phyloP scores from a whole-genome alignment of 2,888 invertebrate genomes.

The Galerucella calmariensis region DNA sequence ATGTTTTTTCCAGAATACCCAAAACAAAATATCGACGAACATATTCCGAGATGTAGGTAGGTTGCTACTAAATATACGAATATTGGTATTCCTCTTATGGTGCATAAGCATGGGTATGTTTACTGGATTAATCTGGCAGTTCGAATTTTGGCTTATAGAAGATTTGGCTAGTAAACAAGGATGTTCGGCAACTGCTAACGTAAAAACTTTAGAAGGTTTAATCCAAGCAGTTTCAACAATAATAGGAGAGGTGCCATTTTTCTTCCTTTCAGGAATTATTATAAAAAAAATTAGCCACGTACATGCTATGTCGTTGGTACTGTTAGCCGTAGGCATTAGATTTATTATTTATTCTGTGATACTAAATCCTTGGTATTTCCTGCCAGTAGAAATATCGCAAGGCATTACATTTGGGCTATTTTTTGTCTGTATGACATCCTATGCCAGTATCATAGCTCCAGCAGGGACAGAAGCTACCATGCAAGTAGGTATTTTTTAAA shows the following conservation, averaged over 20 bases:
- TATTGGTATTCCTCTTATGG: slow-evolving; percentile 82
- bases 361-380: slow-evolving; percentile 83
- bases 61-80: slow-evolving; percentile 73
- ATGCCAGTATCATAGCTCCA: slow-evolving; percentile 85
- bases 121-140: slow-evolving; percentile 88
- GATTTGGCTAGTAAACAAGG: slow-evolving; percentile 70
- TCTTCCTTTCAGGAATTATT: slow-evolving; percentile 84
- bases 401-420: slow-evolving; percentile 90
- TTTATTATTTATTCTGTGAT: slow-evolving; percentile 85
- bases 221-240: slow-evolving; percentile 74
- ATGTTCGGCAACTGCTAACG: slow-evolving; percentile 60
- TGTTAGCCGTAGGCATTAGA: slow-evolving; percentile 82
- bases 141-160: slow-evolving; percentile 87
- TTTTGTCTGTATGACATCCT: slow-evolving; percentile 89
- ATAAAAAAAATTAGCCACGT: slow-evolving; percentile 84
- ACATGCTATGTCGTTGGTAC: slow-evolving; percentile 84
- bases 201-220: slow-evolving; percentile 66
- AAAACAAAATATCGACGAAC: slow-evolving; percentile 73
- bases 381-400: slow-evolving; percentile 87
- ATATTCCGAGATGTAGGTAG: slow-evolving; percentile 77
- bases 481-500: slow-evolving; percentile 68
- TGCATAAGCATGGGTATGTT: slow-evolving; percentile 85
- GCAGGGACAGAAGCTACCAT: slow-evolving; percentile 88
- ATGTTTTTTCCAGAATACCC: slow-evolving; percentile 68
- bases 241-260: slow-evolving; percentile 85